phyloP scores from a whole-genome alignment of 1,140 invertebrate species.

The Eubasilissa regina region DNA sequence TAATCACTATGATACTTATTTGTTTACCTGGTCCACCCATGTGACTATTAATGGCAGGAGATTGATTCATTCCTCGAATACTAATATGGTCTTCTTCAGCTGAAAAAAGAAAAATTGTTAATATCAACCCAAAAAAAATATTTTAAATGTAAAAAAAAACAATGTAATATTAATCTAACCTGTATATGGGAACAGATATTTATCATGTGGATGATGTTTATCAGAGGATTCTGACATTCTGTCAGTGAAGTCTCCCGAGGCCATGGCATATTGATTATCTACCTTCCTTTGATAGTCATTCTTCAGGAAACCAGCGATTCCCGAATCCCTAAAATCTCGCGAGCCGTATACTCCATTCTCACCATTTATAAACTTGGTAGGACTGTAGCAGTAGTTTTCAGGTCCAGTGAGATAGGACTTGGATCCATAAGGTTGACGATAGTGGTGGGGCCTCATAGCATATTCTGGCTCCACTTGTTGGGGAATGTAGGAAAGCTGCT shows the following conservation, averaged over 20 bases:
- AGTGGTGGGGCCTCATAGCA: constrained; percentile 62
- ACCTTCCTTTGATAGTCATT: constrained; percentile 71
- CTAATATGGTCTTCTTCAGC: constrained; percentile 75
- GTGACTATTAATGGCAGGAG: constrained; percentile 62
- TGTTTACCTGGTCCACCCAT: constrained; percentile 44
- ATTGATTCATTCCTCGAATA: constrained; percentile 63
- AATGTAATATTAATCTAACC: constrained; percentile 63
- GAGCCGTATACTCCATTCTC: constrained; percentile 70
- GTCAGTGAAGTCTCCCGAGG: constrained; percentile 71
- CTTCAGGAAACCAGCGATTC: constrained; percentile 69
- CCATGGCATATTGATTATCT: constrained; percentile 67
- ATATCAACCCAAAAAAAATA: constrained; percentile 2
- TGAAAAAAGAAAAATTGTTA: constrained; percentile 62
- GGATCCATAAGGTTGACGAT: constrained; percentile 65
- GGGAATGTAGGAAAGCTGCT: constrained; percentile 69
- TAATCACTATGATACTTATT: too few relatives aligned
- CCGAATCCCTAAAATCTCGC: constrained; percentile 75
- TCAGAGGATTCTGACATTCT: constrained; percentile 81
- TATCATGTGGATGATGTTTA: constrained; percentile 81
- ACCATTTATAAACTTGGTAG: constrained; percentile 68
- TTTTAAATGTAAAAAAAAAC: constrained; percentile 31
- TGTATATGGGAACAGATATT: constrained; percentile 85
- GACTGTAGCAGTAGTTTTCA: constrained; percentile 70
- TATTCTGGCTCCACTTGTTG: constrained; percentile 67
- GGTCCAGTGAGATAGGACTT: constrained; percentile 69